These are phyloP conservation scores for Centropus bengalensis DNA, from an alignment of 2,113 vertebrate species.

Conservation along the genomic window DNA sequence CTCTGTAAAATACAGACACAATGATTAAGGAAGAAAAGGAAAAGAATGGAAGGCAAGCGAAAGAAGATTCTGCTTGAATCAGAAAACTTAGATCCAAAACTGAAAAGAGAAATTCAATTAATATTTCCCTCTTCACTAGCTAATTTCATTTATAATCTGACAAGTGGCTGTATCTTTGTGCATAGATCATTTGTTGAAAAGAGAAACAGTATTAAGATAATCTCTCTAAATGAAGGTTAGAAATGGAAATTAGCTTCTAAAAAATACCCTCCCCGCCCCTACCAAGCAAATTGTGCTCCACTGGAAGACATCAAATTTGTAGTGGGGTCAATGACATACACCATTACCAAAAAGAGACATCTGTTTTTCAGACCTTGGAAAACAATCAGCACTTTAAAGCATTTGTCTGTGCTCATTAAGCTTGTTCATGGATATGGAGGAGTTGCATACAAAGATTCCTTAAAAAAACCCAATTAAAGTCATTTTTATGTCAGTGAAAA, in stretches of 20 bases:
- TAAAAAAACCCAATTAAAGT: conserved; percentile 44
- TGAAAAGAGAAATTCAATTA: background rate
- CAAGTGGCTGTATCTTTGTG: background rate
- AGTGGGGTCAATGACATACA: conserved; percentile 46
- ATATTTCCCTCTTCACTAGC: background rate
- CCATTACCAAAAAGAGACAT: conserved; percentile 75
- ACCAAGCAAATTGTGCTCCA: conserved; percentile 19
- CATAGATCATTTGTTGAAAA: background rate
- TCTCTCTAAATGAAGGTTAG: background rate
- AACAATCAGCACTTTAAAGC: conserved; percentile 65
- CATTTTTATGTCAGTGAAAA: conserved; percentile 8
- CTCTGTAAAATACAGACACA: background rate
- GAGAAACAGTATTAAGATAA: background rate
- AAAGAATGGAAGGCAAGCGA: background rate
- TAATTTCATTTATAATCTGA: background rate
- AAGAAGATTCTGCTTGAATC: background rate
- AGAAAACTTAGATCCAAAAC: background rate
- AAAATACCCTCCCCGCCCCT: background rate
- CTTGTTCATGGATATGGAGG: conserved; percentile 53
- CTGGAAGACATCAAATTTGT: conserved; percentile 15
- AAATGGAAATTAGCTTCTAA: background rate
- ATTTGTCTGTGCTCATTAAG: conserved; percentile 58
- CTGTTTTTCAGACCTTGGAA: conserved; percentile 70
- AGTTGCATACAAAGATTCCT: conserved; percentile 58
- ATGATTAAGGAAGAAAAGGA: background rate